Evolutionary conservation across 2,888 invertebrate genomes (phyloP), one percentile per base, ranked within the genome.

Genomic region (Craniophora ligustri): DNA sequence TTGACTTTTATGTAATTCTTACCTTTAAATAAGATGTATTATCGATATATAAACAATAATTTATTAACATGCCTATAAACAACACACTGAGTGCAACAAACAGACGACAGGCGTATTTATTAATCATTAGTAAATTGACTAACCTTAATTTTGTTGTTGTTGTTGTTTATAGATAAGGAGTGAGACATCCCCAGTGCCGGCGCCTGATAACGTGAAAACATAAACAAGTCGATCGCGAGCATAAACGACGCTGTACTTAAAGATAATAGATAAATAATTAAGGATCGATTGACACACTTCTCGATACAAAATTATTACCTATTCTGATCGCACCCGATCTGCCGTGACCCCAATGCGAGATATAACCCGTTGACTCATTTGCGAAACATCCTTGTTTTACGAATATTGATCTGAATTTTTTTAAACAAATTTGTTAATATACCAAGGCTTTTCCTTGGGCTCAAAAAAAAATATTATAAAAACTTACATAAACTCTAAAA

Each of bases 141-240:
- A 86, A 81, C 81, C 80, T 82, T 84, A 85, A 83, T 84, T 77
- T n/a, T 82, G 81, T 81, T 86, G 83, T 86, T 86, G 76, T 83
- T 81, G 75, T 76, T 63, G 28, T 58, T 69, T 50, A 41, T 45
- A 60, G 83, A 83, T 85, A 84, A 77, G 63, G 56, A 63, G 44
- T 47, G 68, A 78, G 77, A 77, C 82, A 82, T 76, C 76, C 79
- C 80, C 78, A 65, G 48, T 32, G 16, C 28, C 53, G 75, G 72
- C 79, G 79, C 76, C 77, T 73, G 79, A 80, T 81, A 79, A 72
- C 31, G 11, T n/a, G 1, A 26, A 26, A 13, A 23, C 65, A 59
- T 66, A 77, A 78, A 74, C 76, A 79, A 74, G 60, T 66, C 30
- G 14, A 46, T 35, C 51, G 42, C 18, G 49, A 51, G 59, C 61